Evolutionary conservation across 2,113 vertebrate genomes (phyloP).

Genomic region (Chaetura pelagica): DNA sequence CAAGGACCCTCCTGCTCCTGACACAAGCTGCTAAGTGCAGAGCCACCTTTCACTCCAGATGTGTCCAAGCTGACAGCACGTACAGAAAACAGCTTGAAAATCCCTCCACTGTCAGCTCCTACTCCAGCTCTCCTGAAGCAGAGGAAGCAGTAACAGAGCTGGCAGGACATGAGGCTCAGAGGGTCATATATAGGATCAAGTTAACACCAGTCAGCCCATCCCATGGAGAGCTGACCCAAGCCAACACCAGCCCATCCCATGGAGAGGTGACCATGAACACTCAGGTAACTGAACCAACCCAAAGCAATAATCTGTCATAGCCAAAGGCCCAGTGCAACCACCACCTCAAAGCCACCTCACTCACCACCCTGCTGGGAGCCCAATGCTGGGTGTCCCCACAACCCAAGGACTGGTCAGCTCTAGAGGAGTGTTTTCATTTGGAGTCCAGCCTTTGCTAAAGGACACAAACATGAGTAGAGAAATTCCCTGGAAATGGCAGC

Average conservation of each 20-base stretch:
- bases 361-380: not conserved
- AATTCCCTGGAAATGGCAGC: not conserved
- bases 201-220: no score
- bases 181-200: not conserved
- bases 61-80: not conserved
- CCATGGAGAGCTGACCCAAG: not conserved
- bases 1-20: fast-evolving
- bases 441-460: not conserved
- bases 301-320: not conserved
- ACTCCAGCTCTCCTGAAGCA: not conserved
- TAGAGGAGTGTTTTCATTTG: not conserved
- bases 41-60: not conserved
- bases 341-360: not conserved
- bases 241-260: not conserved
- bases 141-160: not conserved
- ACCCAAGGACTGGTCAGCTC: not conserved
- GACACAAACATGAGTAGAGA: fast-evolving
- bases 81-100: not conserved
- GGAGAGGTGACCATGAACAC: not conserved
- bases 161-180: not conserved
- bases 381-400: fast-evolving
- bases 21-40: not conserved
- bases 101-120: not conserved
- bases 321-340: not conserved
- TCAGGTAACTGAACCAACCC: no score